Evolutionary conservation across 2,113 vertebrate species (phyloP).

Genomic region (Macrotis lagotis): DNA sequence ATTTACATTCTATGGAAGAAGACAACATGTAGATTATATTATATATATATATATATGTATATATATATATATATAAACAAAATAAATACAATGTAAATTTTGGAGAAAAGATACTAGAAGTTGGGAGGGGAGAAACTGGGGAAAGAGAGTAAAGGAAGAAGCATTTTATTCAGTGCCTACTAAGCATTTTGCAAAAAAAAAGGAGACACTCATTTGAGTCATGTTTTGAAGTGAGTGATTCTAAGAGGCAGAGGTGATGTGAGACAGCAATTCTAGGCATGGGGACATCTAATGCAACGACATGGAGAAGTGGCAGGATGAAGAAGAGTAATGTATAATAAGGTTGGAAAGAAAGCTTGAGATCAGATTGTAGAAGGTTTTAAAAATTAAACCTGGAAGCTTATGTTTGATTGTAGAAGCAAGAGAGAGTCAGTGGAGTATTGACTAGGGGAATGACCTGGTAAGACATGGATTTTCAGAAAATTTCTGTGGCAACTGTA

Average conservation of each 20-base stretch:
- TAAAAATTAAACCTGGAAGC: background rate
- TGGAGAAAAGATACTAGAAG: background rate
- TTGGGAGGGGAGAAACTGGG: too few species aligned
- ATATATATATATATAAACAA: background rate
- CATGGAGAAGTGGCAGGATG: background rate
- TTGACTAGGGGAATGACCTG: background rate
- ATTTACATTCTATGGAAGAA: too few species aligned
- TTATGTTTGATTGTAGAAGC: background rate
- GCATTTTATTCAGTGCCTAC: background rate
- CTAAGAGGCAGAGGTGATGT: background rate
- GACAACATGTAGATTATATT: too few species aligned
- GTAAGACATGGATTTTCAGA: background rate
- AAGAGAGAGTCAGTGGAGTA: background rate
- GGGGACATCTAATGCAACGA: background rate
- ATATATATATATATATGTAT: too few species aligned
- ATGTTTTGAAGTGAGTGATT: background rate
- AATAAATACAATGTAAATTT: background rate
- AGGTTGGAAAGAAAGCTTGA: background rate
- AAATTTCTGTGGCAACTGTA: background rate
- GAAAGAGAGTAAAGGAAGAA: background rate
- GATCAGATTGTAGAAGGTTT: background rate
- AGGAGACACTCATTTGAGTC: background rate
- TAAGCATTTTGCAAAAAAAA: background rate
- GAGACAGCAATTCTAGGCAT: background rate
- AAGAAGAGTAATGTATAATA: background rate